These are phyloP conservation scores for Conus ventricosus DNA, from an alignment of 1,140 invertebrate genomes.

Conservation along the genomic window DNA sequence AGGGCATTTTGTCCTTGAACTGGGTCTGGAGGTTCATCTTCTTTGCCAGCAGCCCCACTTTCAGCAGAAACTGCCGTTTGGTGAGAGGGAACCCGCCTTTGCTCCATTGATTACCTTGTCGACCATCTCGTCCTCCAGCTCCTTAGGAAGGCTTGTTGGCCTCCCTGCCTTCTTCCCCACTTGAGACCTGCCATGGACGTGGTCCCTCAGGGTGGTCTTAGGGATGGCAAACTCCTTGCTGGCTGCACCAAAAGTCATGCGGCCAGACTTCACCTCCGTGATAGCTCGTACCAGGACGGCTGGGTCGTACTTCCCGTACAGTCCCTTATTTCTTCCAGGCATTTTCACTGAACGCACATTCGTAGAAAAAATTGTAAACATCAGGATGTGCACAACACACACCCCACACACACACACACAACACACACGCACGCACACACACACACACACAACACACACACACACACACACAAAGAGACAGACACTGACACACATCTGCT, in stretches of 20 bases:
- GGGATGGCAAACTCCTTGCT: conserved; percentile 10
- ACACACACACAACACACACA: too few species aligned
- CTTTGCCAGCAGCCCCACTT: too few species aligned
- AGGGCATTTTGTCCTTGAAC: too few species aligned
- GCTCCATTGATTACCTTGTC: neutral
- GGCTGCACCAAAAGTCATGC: neutral
- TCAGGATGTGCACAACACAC: neutral
- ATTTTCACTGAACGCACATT: neutral
- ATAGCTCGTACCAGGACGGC: too few species aligned
- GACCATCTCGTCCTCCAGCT: conserved; percentile 6
- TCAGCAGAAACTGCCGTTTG: too few species aligned
- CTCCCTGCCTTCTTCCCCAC: conserved; percentile 17
- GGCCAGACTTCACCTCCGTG: neutral
- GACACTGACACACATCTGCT: neutral
- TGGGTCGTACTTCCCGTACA: too few species aligned
- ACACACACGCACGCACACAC: too few species aligned
- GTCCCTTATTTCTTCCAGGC: neutral
- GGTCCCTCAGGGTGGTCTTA: conserved; percentile 1
- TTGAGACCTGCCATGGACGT: neutral
- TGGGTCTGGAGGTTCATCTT: too few species aligned
- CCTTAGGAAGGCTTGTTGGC: neutral
- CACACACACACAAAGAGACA: too few species aligned
- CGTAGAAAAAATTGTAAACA: neutral
- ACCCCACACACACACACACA: too few species aligned
- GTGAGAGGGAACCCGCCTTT: too few species aligned